A percentile compares a stretch with the other conserved stretches of the same genome.
These are phyloP conservation scores for Ceratosolen solmsi DNA, from an alignment of 1,140 invertebrate genomes.

Conservation along the genomic window DNA sequence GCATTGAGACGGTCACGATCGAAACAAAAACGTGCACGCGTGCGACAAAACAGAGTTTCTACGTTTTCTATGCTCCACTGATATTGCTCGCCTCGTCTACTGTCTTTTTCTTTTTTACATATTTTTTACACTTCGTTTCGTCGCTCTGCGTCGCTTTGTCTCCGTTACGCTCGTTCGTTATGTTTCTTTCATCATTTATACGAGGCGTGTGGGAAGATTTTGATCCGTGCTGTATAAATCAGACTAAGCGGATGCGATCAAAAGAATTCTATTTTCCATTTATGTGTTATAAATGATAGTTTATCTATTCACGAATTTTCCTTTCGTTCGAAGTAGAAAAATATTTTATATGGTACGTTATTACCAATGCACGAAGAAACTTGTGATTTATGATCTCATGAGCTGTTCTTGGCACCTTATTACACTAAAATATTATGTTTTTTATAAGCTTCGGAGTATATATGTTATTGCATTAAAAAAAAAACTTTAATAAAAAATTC, in stretches of 20 bases:
- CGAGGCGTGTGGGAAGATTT: slow-evolving; percentile 27
- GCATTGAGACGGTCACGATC: slow-evolving; percentile 49
- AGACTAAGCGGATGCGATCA: neutral
- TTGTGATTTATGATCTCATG: neutral
- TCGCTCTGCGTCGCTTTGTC: neutral
- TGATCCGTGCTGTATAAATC: slow-evolving; percentile 1
- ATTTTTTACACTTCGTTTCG: neutral
- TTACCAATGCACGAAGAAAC: neutral
- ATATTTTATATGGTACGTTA: neutral
- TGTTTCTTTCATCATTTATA: slow-evolving; percentile 1
- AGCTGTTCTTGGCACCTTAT: neutral
- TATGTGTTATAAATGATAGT: neutral
- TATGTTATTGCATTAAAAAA: neutral
- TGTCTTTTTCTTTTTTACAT: neutral
- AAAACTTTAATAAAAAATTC: too few relatives aligned
- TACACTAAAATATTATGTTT: neutral
- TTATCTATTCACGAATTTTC: neutral
- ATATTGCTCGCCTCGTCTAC: neutral
- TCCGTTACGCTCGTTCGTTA: slow-evolving; percentile 4
- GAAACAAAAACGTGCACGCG: slow-evolving; percentile 12
- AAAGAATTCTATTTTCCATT: neutral
- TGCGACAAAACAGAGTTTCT: slow-evolving; percentile 13
- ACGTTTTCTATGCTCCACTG: neutral
- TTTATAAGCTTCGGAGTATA: neutral
- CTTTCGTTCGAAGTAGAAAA: neutral